A percentile compares a stretch with the other conserved stretches of the same genome.
phyloP scores from a whole-genome alignment of 37 sponge, comb jelly and placozoan genomes.

The Theonella swinhoei region DNA sequence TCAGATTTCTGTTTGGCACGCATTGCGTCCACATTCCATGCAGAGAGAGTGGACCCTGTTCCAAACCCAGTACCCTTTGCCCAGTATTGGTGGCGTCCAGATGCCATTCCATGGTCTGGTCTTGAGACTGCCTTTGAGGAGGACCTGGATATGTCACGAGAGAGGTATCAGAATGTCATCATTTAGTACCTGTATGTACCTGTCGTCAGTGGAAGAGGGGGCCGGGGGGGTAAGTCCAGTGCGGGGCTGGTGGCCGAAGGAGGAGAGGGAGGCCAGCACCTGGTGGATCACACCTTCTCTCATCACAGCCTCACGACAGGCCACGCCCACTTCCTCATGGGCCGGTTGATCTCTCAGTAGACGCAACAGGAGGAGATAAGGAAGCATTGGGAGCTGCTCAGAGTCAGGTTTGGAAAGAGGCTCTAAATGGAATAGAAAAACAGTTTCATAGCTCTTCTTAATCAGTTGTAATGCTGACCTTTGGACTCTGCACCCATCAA shows the following conservation, averaged over 20 bases:
- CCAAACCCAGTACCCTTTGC: slow-evolving; percentile 96
- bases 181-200: no score
- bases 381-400: slow-evolving; percentile 54
- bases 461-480: no score
- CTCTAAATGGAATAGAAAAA: slow-evolving; percentile 2
- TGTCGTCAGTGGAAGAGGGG: not conserved
- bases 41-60: slow-evolving; percentile 80
- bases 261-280: slow-evolving; percentile 59
- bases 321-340: slow-evolving; percentile 1
- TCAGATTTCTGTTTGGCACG: slow-evolving; percentile 61
- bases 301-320: slow-evolving; percentile 19
- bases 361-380: slow-evolving; percentile 52
- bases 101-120: not conserved
- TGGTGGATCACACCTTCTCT: slow-evolving; percentile 69
- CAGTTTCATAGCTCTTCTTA: no score
- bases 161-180: no score
- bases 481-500: slow-evolving; percentile 60
- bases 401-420: not conserved
- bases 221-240: not conserved
- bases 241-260: slow-evolving; percentile 51
- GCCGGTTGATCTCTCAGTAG: slow-evolving; percentile 15
- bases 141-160: no score
- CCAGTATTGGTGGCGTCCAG: slow-evolving; percentile 71
- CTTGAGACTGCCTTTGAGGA: not conserved
- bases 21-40: slow-evolving; percentile 79